A percentile compares a stretch with the other conserved stretches of the same genome.
Conservation (phyloP, 2,888 invertebrate species). For the Epinotia nisella region DNA sequence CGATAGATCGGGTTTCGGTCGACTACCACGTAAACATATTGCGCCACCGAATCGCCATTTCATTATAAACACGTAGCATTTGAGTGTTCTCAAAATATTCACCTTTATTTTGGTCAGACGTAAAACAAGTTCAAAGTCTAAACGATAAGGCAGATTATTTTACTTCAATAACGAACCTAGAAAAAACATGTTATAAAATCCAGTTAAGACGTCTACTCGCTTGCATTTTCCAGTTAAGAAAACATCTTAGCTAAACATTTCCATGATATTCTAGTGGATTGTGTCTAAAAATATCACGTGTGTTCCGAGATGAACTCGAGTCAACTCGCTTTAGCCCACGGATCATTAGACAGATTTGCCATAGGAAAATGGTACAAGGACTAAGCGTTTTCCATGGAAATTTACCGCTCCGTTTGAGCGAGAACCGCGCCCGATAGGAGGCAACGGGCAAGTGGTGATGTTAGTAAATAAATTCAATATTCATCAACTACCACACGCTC, state of each 20-base stretch:
- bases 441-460: slow-evolving; percentile 53
- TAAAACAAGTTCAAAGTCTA: slow-evolving; percentile 32
- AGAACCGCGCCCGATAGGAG: slow-evolving; percentile 53
- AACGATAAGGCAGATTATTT: slow-evolving; percentile 5
- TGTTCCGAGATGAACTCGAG: slow-evolving; percentile 27
- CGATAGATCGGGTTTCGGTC: slow-evolving; percentile 31
- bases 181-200: not conserved
- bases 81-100: slow-evolving; percentile 25
- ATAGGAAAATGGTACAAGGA: slow-evolving; percentile 35
- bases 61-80: slow-evolving; percentile 28
- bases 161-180: not conserved
- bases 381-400: slow-evolving; percentile 56
- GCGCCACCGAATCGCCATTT: slow-evolving; percentile 27
- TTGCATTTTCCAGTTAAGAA: not conserved
- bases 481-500: slow-evolving; percentile 56
- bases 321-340: slow-evolving; percentile 36
- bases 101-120: slow-evolving; percentile 21
- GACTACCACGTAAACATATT: slow-evolving; percentile 21
- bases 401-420: slow-evolving; percentile 51
- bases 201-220: not conserved
- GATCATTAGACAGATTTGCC: slow-evolving; percentile 33
- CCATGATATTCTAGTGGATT: slow-evolving; percentile 21
- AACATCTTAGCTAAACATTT: slow-evolving; percentile 22
- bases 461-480: slow-evolving; percentile 58
- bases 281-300: slow-evolving; percentile 30